Percentiles rank a stretch among this genome's conserved stretches.
Evolutionary conservation across 1,140 invertebrate genomes (phyloP).

Genomic region (silkworm (Bombyx mori)): DNA sequence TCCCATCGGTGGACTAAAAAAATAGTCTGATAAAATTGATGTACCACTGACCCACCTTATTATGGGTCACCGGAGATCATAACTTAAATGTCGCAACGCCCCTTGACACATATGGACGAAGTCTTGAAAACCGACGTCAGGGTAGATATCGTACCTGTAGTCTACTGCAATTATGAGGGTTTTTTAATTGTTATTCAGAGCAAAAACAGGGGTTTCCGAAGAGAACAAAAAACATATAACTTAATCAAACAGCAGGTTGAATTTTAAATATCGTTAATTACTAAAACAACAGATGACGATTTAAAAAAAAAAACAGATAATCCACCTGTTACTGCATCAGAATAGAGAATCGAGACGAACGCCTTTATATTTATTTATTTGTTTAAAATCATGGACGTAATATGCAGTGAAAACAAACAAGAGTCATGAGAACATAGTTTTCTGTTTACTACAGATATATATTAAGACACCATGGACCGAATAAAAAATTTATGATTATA

Average conservation of each 20-base stretch:
- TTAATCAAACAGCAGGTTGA: conserved; percentile 50
- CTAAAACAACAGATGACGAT: conserved; percentile 31
- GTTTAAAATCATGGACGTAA: conserved; percentile 32
- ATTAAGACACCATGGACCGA: too few relatives aligned
- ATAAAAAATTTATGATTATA: too few relatives aligned
- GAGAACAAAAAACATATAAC: not conserved
- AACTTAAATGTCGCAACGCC: too few relatives aligned
- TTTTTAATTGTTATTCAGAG: not conserved
- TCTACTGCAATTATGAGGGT: not conserved
- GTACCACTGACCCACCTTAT: too few relatives aligned
- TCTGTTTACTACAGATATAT: too few relatives aligned
- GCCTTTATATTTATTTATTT: conserved; percentile 53
- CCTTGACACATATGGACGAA: too few relatives aligned
- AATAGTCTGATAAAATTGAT: too few relatives aligned
- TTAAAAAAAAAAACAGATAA: conserved; percentile 22
- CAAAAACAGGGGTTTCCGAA: not conserved
- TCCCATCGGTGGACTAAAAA: too few relatives aligned
- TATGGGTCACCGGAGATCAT: too few relatives aligned
- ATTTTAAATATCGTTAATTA: conserved; percentile 54
- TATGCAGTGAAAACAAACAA: too few relatives aligned
- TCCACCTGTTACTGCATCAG: conserved; percentile 22
- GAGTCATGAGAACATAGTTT: too few relatives aligned
- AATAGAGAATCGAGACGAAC: not conserved
- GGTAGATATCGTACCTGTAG: not conserved
- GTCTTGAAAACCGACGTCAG: too few relatives aligned